Evolutionary conservation across 2,113 vertebrate species (phyloP).

Genomic region (Sinocyclocheilus rhinocerous): DNA sequence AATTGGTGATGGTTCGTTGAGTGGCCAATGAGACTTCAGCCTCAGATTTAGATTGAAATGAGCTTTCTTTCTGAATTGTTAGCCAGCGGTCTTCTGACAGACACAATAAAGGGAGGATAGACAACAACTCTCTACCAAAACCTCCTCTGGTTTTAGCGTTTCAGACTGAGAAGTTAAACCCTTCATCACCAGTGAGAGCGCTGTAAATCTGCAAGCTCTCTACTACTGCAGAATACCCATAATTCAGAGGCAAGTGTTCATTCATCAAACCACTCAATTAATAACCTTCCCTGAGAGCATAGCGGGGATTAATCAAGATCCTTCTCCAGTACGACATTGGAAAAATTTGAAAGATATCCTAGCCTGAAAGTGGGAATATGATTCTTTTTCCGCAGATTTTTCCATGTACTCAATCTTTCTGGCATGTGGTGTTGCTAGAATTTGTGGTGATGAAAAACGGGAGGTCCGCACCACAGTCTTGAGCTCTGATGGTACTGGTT

Average conservation of each 20-base stretch:
- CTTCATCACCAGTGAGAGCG: background rate
- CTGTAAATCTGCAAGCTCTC: slow-evolving; percentile 49
- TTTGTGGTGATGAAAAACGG: slow-evolving; percentile 5
- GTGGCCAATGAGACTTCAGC: background rate
- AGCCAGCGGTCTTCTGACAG: background rate
- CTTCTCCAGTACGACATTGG: background rate
- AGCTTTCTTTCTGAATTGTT: slow-evolving; percentile 2
- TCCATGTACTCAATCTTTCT: background rate
- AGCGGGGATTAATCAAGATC: slow-evolving; percentile 38
- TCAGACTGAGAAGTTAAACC: slow-evolving; percentile 22
- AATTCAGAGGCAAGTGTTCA: slow-evolving; percentile 55
- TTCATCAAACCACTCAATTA: slow-evolving; percentile 54
- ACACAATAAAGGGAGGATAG: background rate
- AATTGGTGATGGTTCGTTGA: background rate
- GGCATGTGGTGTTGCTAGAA: background rate
- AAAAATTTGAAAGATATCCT: slow-evolving; percentile 5
- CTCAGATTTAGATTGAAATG: background rate
- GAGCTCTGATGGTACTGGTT: background rate
- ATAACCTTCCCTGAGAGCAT: slow-evolving; percentile 45
- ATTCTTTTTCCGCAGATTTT: slow-evolving; percentile 1
- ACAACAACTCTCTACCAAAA: slow-evolving; percentile 9
- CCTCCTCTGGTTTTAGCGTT: slow-evolving; percentile 13
- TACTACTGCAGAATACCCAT: slow-evolving; percentile 38
- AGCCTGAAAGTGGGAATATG: background rate
- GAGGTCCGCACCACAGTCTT: background rate